phyloP scores from a whole-genome alignment of 2,797 vertebrate species.

The Microhierax caerulescens region DNA sequence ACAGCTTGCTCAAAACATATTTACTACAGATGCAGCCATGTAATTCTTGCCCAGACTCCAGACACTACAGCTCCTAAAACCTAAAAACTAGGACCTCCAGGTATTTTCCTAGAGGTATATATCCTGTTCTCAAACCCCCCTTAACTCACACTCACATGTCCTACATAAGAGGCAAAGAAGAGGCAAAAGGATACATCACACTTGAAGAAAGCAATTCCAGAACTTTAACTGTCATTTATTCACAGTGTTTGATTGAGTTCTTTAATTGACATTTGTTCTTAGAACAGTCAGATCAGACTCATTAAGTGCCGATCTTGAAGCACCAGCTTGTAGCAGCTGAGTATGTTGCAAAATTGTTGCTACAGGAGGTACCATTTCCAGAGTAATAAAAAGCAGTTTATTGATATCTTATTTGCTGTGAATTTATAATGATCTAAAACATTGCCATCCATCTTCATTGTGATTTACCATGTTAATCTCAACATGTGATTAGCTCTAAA shows the following conservation, averaged over 20 bases:
- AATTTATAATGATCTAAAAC: background rate
- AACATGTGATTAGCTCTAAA: background rate
- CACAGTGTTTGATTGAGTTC: background rate
- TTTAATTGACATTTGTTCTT: background rate
- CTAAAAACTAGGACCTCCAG: background rate
- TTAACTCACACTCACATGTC: background rate
- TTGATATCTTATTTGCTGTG: background rate
- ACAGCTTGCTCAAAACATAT: accelerated
- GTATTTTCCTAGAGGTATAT: too few relatives aligned
- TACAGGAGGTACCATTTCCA: background rate
- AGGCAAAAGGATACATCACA: background rate
- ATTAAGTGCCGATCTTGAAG: background rate
- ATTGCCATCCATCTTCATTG: background rate
- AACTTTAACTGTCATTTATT: background rate
- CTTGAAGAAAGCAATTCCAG: background rate
- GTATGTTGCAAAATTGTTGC: background rate
- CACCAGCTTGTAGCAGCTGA: background rate
- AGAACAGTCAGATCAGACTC: background rate
- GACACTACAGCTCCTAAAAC: background rate
- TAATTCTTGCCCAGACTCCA: background rate
- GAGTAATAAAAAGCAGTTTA: background rate
- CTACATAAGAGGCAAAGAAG: background rate
- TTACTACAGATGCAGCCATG: background rate
- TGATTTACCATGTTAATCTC: background rate
- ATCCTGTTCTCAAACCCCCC: background rate